Percentiles rank a stretch among this genome's conserved stretches.
phyloP scores from a whole-genome alignment of 2,888 invertebrate genomes.

The Caenorhabditis sp. region DNA sequence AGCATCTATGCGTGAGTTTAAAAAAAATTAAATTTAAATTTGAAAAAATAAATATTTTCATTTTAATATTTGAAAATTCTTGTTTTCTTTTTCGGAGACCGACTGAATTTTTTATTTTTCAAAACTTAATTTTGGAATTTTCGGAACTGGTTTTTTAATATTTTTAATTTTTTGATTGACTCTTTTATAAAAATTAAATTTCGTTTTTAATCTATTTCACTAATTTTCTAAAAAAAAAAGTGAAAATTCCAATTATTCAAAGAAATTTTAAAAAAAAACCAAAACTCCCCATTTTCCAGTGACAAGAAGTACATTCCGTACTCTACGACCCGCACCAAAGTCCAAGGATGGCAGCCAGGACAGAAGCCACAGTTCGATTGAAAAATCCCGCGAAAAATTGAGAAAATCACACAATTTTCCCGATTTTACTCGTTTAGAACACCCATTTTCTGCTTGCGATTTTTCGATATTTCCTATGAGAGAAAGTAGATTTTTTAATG shows the following conservation, averaged over 20 bases:
- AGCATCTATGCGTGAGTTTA: slow-evolving; percentile 84
- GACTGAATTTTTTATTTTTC: slow-evolving; percentile 9
- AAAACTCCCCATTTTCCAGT: slow-evolving; percentile 62
- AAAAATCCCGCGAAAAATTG: background rate
- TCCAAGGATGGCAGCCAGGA: slow-evolving; percentile 90
- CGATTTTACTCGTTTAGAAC: background rate
- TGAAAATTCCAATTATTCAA: too few species aligned
- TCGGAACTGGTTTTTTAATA: background rate
- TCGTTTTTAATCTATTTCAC: too few species aligned
- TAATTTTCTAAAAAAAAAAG: too few species aligned
- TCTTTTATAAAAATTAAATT: too few species aligned
- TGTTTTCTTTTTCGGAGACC: background rate
- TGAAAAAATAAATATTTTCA: background rate
- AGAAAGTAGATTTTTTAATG: too few species aligned
- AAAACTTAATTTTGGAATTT: background rate
- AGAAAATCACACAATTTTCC: slow-evolving; percentile 4
- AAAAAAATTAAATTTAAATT: too few species aligned
- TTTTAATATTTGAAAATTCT: background rate
- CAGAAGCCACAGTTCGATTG: slow-evolving; percentile 65
- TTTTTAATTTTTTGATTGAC: background rate
- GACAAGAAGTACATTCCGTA: slow-evolving; percentile 90
- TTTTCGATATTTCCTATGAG: too few species aligned
- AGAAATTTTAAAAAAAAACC: slow-evolving; percentile 2
- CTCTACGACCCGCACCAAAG: slow-evolving; percentile 91
- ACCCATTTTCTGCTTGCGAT: too few species aligned